A percentile compares a stretch with the other conserved stretches of the same genome.
These are phyloP conservation scores for Shargacucullia verbasci DNA, from an alignment of 2,888 invertebrate genomes.

Conservation along the genomic window DNA sequence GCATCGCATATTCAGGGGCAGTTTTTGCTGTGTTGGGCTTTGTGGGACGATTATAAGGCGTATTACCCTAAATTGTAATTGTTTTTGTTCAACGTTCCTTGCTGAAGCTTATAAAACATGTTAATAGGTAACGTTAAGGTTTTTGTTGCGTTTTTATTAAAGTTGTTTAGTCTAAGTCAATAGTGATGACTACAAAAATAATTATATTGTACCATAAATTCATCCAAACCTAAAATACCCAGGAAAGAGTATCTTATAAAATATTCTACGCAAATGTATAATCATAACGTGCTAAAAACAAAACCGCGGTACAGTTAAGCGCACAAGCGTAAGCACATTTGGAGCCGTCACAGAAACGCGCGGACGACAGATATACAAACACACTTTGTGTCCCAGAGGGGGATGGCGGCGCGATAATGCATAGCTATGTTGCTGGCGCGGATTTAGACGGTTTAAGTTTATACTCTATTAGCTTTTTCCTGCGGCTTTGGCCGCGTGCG, in stretches of 20 bases:
- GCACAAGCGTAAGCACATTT: not conserved
- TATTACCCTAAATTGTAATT: conserved; percentile 33
- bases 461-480: not conserved
- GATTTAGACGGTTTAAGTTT: conserved; percentile 6
- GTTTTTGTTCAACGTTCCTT: conserved; percentile 37
- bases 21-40: conserved; percentile 56
- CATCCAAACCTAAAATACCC: no score
- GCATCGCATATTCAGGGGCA: conserved; percentile 38
- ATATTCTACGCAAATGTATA: no score
- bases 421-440: conserved; percentile 10
- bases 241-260: no score
- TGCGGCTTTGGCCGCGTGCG: not conserved
- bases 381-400: conserved; percentile 12
- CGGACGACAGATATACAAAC: conserved; percentile 11
- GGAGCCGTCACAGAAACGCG: conserved; percentile 4
- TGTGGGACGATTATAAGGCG: conserved; percentile 24
- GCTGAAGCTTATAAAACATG: conserved; percentile 25
- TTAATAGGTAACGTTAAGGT: conserved; percentile 26
- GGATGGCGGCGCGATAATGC: conserved; percentile 25
- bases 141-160: conserved; percentile 18
- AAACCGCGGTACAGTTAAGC: no score
- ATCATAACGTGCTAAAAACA: no score
- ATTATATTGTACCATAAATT: no score
- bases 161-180: not conserved
- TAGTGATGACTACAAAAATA: not conserved